These are phyloP conservation scores for Lucilia sericata DNA, from an alignment of 1,140 invertebrate genomes.

Conservation along the genomic window DNA sequence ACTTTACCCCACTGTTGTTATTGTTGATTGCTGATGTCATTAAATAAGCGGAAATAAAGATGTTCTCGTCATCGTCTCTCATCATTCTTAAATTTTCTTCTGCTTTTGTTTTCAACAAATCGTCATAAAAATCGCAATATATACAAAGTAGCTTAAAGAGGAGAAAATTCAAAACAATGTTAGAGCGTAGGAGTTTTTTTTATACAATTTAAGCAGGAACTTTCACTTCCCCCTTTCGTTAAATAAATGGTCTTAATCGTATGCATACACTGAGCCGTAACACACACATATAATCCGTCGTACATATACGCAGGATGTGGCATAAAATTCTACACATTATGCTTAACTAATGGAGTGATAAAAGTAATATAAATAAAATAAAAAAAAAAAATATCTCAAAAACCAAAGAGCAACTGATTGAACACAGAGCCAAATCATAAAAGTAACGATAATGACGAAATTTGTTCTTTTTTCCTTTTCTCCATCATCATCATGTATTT, in stretches of 20 bases:
- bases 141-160: background rate
- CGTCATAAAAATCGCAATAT: background rate
- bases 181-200: no score
- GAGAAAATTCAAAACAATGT: background rate
- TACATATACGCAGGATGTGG: background rate
- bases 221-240: no score
- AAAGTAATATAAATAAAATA: conserved; percentile 12
- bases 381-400: background rate
- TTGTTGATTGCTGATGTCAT: background rate
- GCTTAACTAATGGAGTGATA: conserved; percentile 6
- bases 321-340: conserved; percentile 4
- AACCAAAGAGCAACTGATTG: background rate
- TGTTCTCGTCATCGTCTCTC: background rate
- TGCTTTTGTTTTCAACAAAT: background rate
- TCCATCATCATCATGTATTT: no score
- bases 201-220: no score
- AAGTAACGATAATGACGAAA: no score
- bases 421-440: no score
- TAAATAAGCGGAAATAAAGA: conserved; percentile 12
- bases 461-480: no score
- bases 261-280: no score
- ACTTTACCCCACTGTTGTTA: background rate
- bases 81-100: background rate
- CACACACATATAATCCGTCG: background rate
- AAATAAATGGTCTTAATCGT: no score